Evolutionary conservation across 2,113 vertebrate genomes (phyloP).

Genomic region (Boleophthalmus pectinirostris): DNA sequence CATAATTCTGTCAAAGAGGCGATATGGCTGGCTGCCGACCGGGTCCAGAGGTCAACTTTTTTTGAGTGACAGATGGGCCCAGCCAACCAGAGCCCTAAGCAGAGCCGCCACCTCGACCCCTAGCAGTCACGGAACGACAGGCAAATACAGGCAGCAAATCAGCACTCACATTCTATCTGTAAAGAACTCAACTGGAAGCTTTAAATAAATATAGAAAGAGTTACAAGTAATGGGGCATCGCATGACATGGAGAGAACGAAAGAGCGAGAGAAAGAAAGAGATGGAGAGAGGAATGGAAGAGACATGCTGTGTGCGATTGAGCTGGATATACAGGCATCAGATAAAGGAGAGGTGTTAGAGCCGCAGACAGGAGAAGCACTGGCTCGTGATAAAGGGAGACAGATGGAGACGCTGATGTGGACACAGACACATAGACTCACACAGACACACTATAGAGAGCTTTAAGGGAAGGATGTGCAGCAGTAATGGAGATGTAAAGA

Average conservation of each 20-base stretch:
- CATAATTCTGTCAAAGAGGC: conserved; percentile 81
- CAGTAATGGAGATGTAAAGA: conserved; percentile 26
- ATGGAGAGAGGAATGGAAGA: neutral
- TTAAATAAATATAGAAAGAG: conserved; percentile 5
- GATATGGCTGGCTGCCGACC: conserved; percentile 77
- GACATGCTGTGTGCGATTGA: conserved; percentile 26
- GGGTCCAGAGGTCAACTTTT: conserved; percentile 78
- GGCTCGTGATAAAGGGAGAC: conserved; percentile 52
- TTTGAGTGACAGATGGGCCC: conserved; percentile 91
- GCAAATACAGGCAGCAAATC: conserved; percentile 75
- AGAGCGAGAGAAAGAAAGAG: neutral
- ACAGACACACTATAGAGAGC: conserved; percentile 22
- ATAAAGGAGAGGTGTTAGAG: conserved; percentile 47
- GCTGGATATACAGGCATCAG: conserved; percentile 42
- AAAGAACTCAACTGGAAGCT: conserved; percentile 8
- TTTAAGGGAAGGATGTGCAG: conserved; percentile 19
- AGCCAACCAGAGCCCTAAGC: conserved; percentile 86
- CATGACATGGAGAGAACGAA: conserved; percentile 10
- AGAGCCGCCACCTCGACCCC: conserved; percentile 61
- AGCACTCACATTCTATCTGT: conserved; percentile 58
- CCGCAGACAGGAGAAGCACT: conserved; percentile 54
- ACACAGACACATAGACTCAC: conserved; percentile 27
- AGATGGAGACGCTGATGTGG: conserved; percentile 44
- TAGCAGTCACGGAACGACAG: conserved; percentile 63
- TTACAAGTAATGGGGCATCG: neutral